Evolutionary conservation across 2,113 vertebrate genomes (phyloP).

Genomic region (Dasypus novemcinctus): DNA sequence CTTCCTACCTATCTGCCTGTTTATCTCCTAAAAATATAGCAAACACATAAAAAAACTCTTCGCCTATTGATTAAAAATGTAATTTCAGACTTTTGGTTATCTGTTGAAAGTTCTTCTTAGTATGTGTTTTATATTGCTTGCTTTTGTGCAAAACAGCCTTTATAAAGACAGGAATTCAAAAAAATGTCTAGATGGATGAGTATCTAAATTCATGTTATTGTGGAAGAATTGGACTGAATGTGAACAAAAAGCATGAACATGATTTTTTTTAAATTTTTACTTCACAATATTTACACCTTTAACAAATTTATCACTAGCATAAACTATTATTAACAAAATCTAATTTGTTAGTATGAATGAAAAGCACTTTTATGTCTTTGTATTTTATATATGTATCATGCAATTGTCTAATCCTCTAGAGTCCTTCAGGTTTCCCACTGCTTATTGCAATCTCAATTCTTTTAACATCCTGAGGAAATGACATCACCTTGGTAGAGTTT

Average conservation of each 20-base stretch:
- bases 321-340: background rate
- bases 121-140: background rate
- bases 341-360: background rate
- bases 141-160: background rate
- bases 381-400: background rate
- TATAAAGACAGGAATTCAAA: background rate
- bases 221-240: background rate
- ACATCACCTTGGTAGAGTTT: too few species aligned
- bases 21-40: background rate
- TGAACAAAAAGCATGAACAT: background rate
- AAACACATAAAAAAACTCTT: background rate
- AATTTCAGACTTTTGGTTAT: background rate
- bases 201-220: background rate
- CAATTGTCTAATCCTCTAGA: background rate
- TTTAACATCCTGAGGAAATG: background rate
- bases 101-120: background rate
- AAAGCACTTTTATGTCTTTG: background rate
- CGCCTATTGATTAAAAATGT: background rate
- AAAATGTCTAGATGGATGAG: background rate
- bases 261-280: background rate
- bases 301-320: background rate
- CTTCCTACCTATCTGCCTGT: background rate
- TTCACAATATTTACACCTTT: background rate
- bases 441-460: background rate
- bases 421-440: too few species aligned